phyloP scores from a whole-genome alignment of 2,888 invertebrate genomes.

The Machimus atricapillus region DNA sequence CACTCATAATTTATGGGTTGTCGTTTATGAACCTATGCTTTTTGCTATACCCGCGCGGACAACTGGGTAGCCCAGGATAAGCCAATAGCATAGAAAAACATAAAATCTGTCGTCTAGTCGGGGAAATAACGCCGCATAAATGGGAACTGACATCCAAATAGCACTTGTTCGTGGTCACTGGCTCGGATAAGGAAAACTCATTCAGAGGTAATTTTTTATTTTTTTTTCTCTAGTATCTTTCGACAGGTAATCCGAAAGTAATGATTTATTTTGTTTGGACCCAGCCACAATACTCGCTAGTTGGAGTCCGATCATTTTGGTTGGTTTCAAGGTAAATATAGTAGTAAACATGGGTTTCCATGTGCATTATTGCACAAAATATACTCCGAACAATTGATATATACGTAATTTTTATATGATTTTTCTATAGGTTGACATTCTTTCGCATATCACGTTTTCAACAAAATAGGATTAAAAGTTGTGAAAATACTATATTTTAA shows the following conservation, averaged over 20 bases:
- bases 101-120: constrained; percentile 4
- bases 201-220: not conserved
- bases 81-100: constrained; percentile 2
- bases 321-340: not conserved
- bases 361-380: not conserved
- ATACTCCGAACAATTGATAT: too few species aligned
- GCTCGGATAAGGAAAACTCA: constrained; percentile 5
- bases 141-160: constrained; percentile 11
- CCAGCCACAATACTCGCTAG: not conserved
- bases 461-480: too few species aligned
- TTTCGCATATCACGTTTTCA: too few species aligned
- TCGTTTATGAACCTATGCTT: not conserved
- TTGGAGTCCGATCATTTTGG: not conserved
- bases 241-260: not conserved
- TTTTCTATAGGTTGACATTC: too few species aligned
- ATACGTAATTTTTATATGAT: too few species aligned
- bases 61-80: not conserved
- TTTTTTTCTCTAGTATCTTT: not conserved
- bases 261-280: not conserved
- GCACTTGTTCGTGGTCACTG: constrained; percentile 26
- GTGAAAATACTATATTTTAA: too few species aligned
- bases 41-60: not conserved
- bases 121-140: not conserved
- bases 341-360: not conserved
- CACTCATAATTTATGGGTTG: not conserved